Evolutionary conservation across 2,113 vertebrate genomes (phyloP).

Genomic region (Aegotheles bennettii): DNA sequence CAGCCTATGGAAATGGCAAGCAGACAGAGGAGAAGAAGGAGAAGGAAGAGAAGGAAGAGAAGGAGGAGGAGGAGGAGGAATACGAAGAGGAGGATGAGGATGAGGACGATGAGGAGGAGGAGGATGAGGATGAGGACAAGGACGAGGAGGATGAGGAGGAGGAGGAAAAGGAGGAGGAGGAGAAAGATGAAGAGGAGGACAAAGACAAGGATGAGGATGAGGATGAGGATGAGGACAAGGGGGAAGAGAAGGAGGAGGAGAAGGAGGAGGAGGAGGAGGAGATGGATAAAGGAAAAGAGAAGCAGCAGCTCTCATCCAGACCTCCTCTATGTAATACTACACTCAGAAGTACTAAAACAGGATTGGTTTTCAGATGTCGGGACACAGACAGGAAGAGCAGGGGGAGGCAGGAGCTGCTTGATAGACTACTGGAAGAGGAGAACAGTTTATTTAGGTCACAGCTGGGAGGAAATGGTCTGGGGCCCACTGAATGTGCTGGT

Average conservation of each 20-base stretch:
- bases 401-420: not conserved
- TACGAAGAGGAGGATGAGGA: accelerated
- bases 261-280: accelerated
- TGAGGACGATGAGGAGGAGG: not conserved
- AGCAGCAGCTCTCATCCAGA: not conserved
- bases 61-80: not conserved
- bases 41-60: accelerated
- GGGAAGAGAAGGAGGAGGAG: too few relatives aligned
- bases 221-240: too few relatives aligned
- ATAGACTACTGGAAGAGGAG: not conserved
- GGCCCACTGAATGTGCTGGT: too few relatives aligned
- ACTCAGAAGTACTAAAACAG: not conserved
- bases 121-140: too few relatives aligned
- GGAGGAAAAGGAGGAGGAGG: not conserved
- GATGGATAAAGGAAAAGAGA: accelerated
- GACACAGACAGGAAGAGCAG: not conserved
- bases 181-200: not conserved
- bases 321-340: not conserved
- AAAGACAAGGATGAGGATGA: not conserved
- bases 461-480: not conserved
- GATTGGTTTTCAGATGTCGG: not conserved
- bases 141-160: accelerated
- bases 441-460: not conserved
- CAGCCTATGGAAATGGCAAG: not conserved
- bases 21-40: too few relatives aligned